Base-by-base conservation (phyloP, 2,797 vertebrate species). In the Enteromius radiatus region DNA sequence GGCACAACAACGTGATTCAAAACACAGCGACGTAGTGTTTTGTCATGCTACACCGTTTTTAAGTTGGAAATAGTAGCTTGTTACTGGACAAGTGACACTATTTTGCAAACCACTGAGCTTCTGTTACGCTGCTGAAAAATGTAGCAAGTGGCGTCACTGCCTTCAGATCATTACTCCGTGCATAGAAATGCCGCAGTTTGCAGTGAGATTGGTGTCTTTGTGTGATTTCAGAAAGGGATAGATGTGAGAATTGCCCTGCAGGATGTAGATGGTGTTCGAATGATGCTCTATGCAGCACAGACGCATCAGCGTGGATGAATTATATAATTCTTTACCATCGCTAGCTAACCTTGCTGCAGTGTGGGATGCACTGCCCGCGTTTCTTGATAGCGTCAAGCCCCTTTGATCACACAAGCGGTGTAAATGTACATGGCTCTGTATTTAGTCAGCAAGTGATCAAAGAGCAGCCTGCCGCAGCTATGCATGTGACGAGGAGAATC, bases 351-450 rank as follows among this genome's bases (percentile, higher is more conserved):
- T 81, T 63, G 63, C 69, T 43, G 54, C 79, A 81, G 71, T 71
- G 49, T 78, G 45, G 38, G 74, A 80, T 52, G 59, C 67, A 54
- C 63, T 47, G 49, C 49, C 49, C 23, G 70, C 63, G 19, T 69
- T 81, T 71, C 78, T 76, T 49, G 12, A 73, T n/a, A 38, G 28
- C 9, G 56, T n/a, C 8, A 21, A 80, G 8, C 21, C 15, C 10
- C 49, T 84, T 70, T 84, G 90, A 84, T 81, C 61, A 41, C 15
- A 81, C n/a, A 2, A 52, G 23, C 23, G 2, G 10, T 8, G 49
- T 70, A 84, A 90, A 89, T 92, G 89, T 68, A 89, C 88, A 87
- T 90, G 83, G 86, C 86, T 86, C 89, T 90, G 92, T 85, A 89
- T 93, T 92, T 90, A 90, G 88, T 3, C 38, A 70, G 56, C 65